Conservation (phyloP, 2,113 vertebrate species). For the Chauna torquata region DNA sequence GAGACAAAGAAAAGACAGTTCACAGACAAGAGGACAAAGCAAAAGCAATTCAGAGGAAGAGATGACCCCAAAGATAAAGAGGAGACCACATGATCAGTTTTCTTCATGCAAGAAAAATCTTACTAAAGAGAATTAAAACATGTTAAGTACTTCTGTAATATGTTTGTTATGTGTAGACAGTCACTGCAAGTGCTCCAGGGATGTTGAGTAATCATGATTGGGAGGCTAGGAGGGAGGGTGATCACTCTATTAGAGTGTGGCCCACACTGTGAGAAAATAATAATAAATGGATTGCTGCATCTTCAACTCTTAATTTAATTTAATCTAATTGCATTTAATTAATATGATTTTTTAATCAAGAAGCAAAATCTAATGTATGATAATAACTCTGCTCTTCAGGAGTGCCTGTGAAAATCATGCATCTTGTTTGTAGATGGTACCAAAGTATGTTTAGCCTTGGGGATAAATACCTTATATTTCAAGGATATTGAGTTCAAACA, state of each 20-base stretch:
- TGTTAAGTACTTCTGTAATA: not conserved
- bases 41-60: not conserved
- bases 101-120: not conserved
- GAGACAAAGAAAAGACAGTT: not conserved
- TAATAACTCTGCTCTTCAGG: conserved; percentile 60
- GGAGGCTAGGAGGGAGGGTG: conserved; percentile 22
- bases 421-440: conserved; percentile 45
- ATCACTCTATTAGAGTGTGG: conserved; percentile 37
- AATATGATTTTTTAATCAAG: conserved; percentile 69
- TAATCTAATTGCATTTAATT: conserved; percentile 70
- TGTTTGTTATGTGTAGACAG: not conserved
- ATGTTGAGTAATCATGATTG: conserved; percentile 17
- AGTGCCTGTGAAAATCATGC: conserved; percentile 31
- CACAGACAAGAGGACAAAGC: not conserved
- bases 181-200: conserved; percentile 1
- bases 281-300: conserved; percentile 59
- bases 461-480: conserved; percentile 12
- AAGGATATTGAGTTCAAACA: conserved; percentile 31
- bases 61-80: not conserved
- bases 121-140: not conserved
- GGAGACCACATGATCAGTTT: not conserved
- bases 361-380: conserved; percentile 50
- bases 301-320: conserved; percentile 67
- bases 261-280: conserved; percentile 57
- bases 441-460: conserved; percentile 34